phyloP scores from a whole-genome alignment of 2,888 invertebrate genomes.

The Prenolepis imparis region DNA sequence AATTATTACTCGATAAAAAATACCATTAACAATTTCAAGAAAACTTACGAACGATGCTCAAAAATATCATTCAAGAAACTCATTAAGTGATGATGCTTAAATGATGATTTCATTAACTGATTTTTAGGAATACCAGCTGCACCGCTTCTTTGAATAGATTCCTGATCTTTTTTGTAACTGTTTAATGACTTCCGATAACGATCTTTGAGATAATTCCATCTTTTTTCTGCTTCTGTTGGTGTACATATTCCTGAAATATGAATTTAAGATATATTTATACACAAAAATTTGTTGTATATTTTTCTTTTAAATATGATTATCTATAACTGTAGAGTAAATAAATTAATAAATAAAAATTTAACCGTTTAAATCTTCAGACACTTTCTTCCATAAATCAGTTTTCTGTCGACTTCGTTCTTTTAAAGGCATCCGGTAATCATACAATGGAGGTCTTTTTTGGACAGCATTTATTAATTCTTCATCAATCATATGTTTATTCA shows the following conservation, averaged over 20 bases:
- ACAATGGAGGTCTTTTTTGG: too few relatives aligned
- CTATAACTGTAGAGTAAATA: too few relatives aligned
- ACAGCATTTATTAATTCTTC: too few relatives aligned
- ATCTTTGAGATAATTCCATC: neutral
- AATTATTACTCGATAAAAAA: neutral
- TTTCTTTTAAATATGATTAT: too few relatives aligned
- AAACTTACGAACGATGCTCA: neutral
- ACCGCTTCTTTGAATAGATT: neutral
- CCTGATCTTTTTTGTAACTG: neutral
- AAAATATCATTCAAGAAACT: neutral
- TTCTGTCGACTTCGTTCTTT: too few relatives aligned
- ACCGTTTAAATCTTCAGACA: too few relatives aligned
- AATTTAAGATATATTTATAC: neutral
- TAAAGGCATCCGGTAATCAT: too few relatives aligned
- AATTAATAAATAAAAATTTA: too few relatives aligned
- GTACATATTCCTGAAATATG: neutral
- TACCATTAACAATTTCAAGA: neutral
- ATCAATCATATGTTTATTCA: too few relatives aligned
- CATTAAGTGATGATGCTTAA: neutral
- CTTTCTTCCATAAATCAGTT: too few relatives aligned
- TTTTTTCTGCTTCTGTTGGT: neutral
- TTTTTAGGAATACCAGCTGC: neutral
- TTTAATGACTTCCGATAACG: neutral
- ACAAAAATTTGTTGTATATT: neutral
- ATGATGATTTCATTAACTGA: neutral